Percentiles rank a stretch among this genome's conserved stretches.
Conservation (phyloP, 2,797 vertebrate species). For the Graptemys geographica region DNA sequence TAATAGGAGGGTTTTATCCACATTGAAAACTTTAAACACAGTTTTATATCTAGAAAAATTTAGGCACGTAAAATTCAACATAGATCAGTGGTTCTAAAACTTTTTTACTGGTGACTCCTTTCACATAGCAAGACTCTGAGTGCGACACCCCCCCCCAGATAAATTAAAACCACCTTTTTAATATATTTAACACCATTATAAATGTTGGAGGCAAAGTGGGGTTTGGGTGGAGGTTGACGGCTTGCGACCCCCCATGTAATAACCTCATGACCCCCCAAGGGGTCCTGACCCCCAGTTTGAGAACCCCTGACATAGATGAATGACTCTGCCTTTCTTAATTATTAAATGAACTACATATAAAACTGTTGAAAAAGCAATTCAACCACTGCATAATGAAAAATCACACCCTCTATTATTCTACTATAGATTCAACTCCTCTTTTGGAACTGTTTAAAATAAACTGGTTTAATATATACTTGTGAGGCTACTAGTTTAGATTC, state of each 20-base stretch:
- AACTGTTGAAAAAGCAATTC: background rate
- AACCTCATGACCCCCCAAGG: too few relatives aligned
- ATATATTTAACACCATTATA: too few relatives aligned
- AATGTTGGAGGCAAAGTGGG: too few relatives aligned
- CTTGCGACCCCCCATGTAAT: too few relatives aligned
- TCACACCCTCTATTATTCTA: background rate
- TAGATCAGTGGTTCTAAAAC: background rate
- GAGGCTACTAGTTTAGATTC: background rate
- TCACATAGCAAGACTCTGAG: too few relatives aligned
- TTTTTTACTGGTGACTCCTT: too few relatives aligned
- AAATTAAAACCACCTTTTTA: too few relatives aligned
- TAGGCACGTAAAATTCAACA: background rate
- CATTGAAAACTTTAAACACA: slow-evolving; percentile 19
- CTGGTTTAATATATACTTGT: background rate
- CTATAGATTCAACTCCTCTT: background rate
- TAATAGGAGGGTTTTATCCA: slow-evolving; percentile 18
- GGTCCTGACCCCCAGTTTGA: too few relatives aligned
- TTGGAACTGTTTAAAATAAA: background rate
- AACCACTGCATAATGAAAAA: background rate
- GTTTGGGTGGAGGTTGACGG: too few relatives aligned
- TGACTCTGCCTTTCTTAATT: background rate
- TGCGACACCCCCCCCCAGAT: rapidly evolving
- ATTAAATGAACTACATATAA: background rate
- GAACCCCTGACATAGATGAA: background rate
- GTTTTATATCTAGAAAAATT: slow-evolving; percentile 3